Evolutionary conservation across 2,888 invertebrate species (phyloP).

Genomic region (Arrhopalites spinosus): DNA sequence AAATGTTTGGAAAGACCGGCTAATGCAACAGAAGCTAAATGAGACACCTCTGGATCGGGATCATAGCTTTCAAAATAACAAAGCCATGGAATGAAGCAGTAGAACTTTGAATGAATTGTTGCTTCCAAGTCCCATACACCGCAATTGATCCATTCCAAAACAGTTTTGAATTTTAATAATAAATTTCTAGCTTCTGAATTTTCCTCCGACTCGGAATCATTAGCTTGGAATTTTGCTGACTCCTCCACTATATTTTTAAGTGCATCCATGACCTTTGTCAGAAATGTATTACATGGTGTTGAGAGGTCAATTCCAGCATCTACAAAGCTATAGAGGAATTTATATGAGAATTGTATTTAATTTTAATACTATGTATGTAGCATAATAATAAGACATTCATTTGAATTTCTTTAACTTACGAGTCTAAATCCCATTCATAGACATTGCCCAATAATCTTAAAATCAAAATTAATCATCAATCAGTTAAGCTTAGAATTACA

Average conservation of each 20-base stretch:
- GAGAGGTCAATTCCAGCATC: constrained; percentile 28
- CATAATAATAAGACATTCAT: no score
- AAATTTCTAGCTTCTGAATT: constrained; percentile 55
- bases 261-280: constrained; percentile 24
- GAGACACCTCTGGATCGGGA: constrained; percentile 73
- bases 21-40: constrained; percentile 67
- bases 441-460: constrained; percentile 58
- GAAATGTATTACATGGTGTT: constrained; percentile 24
- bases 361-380: no score
- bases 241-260: constrained; percentile 48
- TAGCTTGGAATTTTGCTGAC: constrained; percentile 49
- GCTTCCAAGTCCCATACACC: constrained; percentile 58
- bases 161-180: constrained; percentile 55
- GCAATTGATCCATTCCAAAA: constrained; percentile 53
- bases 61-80: constrained; percentile 78
- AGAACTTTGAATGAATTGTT: constrained; percentile 60
- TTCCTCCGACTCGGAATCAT: constrained; percentile 50
- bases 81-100: constrained; percentile 67
- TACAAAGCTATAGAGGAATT: no score
- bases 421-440: constrained; percentile 58
- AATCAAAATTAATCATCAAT: background rate
- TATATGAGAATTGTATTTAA: no score
- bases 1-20: constrained; percentile 71
- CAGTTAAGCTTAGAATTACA: no score
- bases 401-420: no score